phyloP scores from a whole-genome alignment of 92 coral and sea anemone genomes.

The Anthopleura xanthogrammica region DNA sequence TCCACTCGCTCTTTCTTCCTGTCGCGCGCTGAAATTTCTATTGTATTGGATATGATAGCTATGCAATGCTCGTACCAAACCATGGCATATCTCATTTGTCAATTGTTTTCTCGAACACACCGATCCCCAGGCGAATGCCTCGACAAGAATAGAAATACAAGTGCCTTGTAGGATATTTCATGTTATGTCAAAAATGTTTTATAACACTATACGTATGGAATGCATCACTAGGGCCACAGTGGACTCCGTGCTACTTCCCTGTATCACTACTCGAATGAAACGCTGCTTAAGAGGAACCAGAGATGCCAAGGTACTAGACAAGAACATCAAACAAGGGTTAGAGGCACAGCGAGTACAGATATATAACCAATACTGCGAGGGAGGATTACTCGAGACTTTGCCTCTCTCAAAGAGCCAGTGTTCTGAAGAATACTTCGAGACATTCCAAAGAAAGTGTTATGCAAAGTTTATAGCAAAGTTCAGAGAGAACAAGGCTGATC shows the following conservation, averaged over 20 bases:
- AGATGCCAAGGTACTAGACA: slow-evolving; percentile 15
- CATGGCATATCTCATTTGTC: neutral
- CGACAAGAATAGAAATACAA: neutral
- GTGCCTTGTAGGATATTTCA: too few species aligned
- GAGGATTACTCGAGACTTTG: slow-evolving; percentile 17
- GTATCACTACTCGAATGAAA: neutral
- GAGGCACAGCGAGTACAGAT: neutral
- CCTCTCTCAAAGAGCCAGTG: slow-evolving; percentile 23
- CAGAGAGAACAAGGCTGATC: slow-evolving; percentile 24
- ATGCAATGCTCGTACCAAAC: too few species aligned
- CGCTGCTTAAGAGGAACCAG: slow-evolving; percentile 31
- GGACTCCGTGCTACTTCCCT: slow-evolving; percentile 8
- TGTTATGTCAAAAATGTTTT: too few species aligned
- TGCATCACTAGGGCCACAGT: slow-evolving; percentile 3
- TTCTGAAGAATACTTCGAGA: slow-evolving; percentile 36
- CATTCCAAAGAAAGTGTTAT: slow-evolving; percentile 26
- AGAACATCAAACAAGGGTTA: neutral
- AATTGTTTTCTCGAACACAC: neutral
- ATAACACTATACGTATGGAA: neutral
- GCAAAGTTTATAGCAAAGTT: slow-evolving; percentile 11
- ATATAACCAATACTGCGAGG: slow-evolving; percentile 28
- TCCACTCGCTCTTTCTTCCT: too few species aligned
- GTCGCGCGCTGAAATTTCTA: too few species aligned
- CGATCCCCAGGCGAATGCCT: neutral
- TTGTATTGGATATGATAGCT: too few species aligned